Percentiles rank a stretch among this genome's conserved stretches.
These are phyloP conservation scores for Apantesis nais DNA, from an alignment of 2,888 invertebrate genomes.

Conservation along the genomic window DNA sequence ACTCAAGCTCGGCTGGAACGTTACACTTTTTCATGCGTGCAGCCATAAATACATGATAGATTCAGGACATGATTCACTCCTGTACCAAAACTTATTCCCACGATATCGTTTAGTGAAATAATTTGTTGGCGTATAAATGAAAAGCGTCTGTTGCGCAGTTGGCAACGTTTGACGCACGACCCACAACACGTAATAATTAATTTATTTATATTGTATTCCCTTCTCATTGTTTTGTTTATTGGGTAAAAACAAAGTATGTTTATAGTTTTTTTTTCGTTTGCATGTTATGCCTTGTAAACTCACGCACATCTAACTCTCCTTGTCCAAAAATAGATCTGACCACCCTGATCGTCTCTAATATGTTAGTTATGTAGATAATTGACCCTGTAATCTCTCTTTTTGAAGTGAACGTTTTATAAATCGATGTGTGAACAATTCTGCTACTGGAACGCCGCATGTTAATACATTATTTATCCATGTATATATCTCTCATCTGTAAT, in stretches of 20 bases:
- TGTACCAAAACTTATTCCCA: not conserved
- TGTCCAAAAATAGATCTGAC: not conserved
- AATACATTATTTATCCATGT: too few species aligned
- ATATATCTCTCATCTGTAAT: too few species aligned
- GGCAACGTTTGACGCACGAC: slow-evolving; percentile 36
- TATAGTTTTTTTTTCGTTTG: not conserved
- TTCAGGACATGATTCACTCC: not conserved
- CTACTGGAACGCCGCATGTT: too few species aligned
- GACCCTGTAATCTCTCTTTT: too few species aligned
- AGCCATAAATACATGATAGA: not conserved
- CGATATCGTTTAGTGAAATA: not conserved
- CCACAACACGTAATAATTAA: slow-evolving; percentile 8
- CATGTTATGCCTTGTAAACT: not conserved
- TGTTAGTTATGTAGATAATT: not conserved
- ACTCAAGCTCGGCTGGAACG: too few species aligned
- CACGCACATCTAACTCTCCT: too few species aligned
- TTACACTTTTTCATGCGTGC: too few species aligned
- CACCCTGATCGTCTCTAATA: not conserved
- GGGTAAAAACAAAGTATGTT: slow-evolving; percentile 11
- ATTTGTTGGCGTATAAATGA: slow-evolving; percentile 28
- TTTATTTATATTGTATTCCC: slow-evolving; percentile 29
- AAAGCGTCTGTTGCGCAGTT: slow-evolving; percentile 35
- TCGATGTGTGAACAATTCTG: too few species aligned
- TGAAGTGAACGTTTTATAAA: too few species aligned
- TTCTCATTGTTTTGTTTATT: slow-evolving; percentile 17